Percentiles rank a stretch among this genome's conserved stretches.
Conservation (phyloP, 2,113 vertebrate genomes). For the Stictonetta naevosa region DNA sequence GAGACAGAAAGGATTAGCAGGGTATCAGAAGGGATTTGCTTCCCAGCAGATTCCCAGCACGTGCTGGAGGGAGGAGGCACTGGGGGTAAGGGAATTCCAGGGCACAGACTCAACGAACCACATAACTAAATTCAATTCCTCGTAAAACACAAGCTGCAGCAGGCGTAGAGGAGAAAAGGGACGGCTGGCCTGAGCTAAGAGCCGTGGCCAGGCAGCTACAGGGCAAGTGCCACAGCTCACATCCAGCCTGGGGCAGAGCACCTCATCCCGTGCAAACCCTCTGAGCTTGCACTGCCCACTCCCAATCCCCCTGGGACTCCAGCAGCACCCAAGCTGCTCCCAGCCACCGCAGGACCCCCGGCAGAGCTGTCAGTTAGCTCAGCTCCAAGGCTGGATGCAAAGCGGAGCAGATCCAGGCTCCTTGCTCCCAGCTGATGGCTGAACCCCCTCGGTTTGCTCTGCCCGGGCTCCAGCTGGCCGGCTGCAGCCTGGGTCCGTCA, state of each 20-base stretch:
- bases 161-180: not conserved
- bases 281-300: slow-evolving; percentile 11
- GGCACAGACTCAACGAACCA: slow-evolving; percentile 52
- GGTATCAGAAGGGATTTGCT: slow-evolving; percentile 49
- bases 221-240: not conserved
- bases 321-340: not conserved
- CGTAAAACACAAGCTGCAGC: slow-evolving; percentile 3
- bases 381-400: not conserved
- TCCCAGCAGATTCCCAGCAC: slow-evolving; percentile 50
- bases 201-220: rapidly evolving
- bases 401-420: slow-evolving; percentile 29
- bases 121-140: slow-evolving; percentile 45
- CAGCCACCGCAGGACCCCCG: not conserved
- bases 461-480: slow-evolving; percentile 27
- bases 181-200: not conserved
- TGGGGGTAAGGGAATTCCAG: slow-evolving; percentile 56
- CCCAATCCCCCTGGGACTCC: slow-evolving; percentile 2
- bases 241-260: not conserved
- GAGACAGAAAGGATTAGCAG: slow-evolving; percentile 33
- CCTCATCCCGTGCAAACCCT: not conserved
- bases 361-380: not conserved
- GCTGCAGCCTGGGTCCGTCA: not conserved
- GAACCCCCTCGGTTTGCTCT: slow-evolving; percentile 15
- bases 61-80: slow-evolving; percentile 14
- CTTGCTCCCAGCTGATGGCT: slow-evolving; percentile 51